Evolutionary conservation across 2,888 invertebrate species (phyloP).

Genomic region (Corbicula japonica): DNA sequence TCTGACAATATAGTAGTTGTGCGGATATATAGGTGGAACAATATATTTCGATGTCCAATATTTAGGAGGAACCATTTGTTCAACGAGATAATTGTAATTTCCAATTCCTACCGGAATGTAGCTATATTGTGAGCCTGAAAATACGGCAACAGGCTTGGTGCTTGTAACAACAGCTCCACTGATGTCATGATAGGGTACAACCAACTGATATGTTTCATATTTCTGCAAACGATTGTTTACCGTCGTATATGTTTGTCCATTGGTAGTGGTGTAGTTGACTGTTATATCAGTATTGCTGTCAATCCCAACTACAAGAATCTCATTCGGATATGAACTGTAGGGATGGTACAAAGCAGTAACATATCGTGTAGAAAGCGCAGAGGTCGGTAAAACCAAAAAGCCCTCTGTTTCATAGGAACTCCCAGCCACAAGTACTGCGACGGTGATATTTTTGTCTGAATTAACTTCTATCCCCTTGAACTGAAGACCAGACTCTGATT

Average conservation of each 20-base stretch:
- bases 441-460: not conserved
- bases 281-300: constrained; percentile 2
- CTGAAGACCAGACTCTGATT: not conserved
- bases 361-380: constrained; percentile 11
- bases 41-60: constrained; percentile 15
- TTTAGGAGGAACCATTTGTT: constrained; percentile 16
- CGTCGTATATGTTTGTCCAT: not conserved
- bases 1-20: not conserved
- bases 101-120: not conserved
- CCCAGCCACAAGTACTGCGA: not conserved
- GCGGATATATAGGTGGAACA: constrained; percentile 21
- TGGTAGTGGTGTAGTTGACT: not conserved
- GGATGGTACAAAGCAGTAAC: constrained; percentile 7
- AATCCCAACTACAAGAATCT: constrained; percentile 11
- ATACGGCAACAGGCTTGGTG: constrained; percentile 7
- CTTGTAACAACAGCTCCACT: constrained; percentile 10
- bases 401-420: not conserved
- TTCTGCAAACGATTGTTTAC: not conserved
- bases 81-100: constrained; percentile 5
- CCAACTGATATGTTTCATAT: constrained; percentile 14
- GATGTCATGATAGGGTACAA: not conserved
- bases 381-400: not conserved
- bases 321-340: not conserved
- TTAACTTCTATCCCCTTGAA: constrained; percentile 19
- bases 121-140: not conserved